Evolutionary conservation across 2,113 vertebrate species (phyloP).

Genomic region (Narcine bancroftii): DNA sequence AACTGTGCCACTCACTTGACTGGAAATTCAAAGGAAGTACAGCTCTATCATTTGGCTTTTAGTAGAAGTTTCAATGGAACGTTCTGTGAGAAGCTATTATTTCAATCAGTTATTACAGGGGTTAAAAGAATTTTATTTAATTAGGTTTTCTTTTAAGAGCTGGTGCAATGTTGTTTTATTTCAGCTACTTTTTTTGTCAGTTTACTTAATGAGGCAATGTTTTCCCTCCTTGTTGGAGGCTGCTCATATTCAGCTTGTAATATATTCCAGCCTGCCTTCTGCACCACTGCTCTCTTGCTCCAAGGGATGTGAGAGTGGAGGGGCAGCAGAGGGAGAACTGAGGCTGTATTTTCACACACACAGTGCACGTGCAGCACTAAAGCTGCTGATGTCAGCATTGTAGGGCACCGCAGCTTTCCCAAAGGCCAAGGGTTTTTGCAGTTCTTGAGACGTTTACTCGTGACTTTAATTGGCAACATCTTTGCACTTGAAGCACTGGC

Average conservation of each 20-base stretch:
- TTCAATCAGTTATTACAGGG: constrained; percentile 17
- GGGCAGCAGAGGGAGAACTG: constrained; percentile 53
- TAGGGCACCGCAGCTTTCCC: constrained; percentile 55
- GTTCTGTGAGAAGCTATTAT: constrained; percentile 41
- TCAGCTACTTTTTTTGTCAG: constrained; percentile 24
- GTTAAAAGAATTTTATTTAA: constrained; percentile 40
- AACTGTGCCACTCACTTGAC: too few species aligned
- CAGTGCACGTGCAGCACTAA: constrained; percentile 71
- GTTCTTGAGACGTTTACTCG: constrained; percentile 72
- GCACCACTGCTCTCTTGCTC: constrained; percentile 53
- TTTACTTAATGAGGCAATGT: constrained; percentile 37
- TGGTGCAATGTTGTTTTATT: constrained; percentile 15
- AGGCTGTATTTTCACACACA: constrained; percentile 70
- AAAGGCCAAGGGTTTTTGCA: constrained; percentile 65
- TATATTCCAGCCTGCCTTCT: constrained; percentile 33
- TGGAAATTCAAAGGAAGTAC: constrained; percentile 42
- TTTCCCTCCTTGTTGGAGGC: constrained; percentile 30
- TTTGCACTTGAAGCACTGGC: constrained; percentile 75
- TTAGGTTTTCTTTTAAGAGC: constrained; percentile 37
- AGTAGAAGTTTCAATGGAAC: constrained; percentile 41
- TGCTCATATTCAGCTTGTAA: constrained; percentile 10
- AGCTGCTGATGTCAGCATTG: constrained; percentile 73
- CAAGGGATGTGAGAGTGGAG: constrained; percentile 50
- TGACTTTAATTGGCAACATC: constrained; percentile 74
- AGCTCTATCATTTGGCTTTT: constrained; percentile 58